A percentile compares a stretch with the other conserved stretches of the same genome.
Evolutionary conservation across 2,113 vertebrate genomes (phyloP).

Genomic region (Connochaetes taurinus): DNA sequence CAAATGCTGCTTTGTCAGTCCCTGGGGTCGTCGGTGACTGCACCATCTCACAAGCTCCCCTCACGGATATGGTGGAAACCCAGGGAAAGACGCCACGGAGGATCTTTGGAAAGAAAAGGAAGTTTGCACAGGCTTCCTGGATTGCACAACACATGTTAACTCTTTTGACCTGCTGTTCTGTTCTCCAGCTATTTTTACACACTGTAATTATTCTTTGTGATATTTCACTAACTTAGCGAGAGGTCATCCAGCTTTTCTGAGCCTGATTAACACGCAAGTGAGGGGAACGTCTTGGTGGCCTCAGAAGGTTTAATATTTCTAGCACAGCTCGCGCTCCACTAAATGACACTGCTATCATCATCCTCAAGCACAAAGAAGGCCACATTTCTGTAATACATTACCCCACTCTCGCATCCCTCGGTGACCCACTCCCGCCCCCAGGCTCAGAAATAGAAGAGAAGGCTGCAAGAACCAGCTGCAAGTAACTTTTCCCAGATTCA

Average conservation of each 20-base stretch:
- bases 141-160: conserved; percentile 30
- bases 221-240: conserved; percentile 40
- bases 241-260: background rate
- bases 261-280: background rate
- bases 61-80: background rate
- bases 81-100: background rate
- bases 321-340: background rate
- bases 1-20: background rate
- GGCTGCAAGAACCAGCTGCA: background rate
- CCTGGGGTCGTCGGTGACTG: rapidly evolving
- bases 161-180: conserved; percentile 40
- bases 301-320: background rate
- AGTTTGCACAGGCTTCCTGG: background rate
- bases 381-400: background rate
- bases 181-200: conserved; percentile 56
- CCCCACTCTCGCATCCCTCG: background rate
- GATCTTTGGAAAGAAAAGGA: background rate
- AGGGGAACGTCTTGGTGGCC: background rate
- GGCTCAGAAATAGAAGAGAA: background rate
- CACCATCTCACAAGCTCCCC: rapidly evolving
- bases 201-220: conserved; percentile 37
- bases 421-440: background rate
- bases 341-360: background rate
- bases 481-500: background rate
- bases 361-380: background rate